phyloP scores from a whole-genome alignment of 2,888 invertebrate species.

The Pheosia gnoma region DNA sequence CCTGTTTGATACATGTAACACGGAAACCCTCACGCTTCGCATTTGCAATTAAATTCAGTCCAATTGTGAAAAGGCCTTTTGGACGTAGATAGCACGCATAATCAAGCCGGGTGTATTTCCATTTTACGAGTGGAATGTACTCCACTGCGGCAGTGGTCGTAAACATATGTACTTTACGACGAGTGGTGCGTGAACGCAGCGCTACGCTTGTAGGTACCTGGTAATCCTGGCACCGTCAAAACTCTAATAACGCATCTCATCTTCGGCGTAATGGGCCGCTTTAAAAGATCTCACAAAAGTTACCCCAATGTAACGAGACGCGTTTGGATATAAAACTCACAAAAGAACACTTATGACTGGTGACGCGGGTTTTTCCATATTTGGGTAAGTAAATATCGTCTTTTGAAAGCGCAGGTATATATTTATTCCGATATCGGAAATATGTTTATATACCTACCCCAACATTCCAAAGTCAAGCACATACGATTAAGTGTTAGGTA shows the following conservation, averaged over 20 bases:
- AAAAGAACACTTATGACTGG: conserved; percentile 17
- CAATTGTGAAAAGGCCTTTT: conserved; percentile 39
- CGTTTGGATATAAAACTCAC: conserved; percentile 15
- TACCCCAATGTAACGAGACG: conserved; percentile 9
- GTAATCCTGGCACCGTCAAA: conserved; percentile 31
- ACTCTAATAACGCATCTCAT: conserved; percentile 18
- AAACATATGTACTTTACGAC: conserved; percentile 69
- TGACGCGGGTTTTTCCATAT: conserved; percentile 12
- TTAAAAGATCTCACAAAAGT: conserved; percentile 17
- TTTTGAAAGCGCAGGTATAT: neutral
- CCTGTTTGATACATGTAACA: neutral
- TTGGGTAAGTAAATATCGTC: neutral
- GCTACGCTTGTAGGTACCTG: conserved; percentile 10
- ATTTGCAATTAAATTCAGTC: conserved; percentile 41
- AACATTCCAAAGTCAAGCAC: no score
- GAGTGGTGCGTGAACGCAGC: conserved; percentile 13
- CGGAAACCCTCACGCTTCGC: neutral
- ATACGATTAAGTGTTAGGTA: neutral
- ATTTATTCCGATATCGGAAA: neutral
- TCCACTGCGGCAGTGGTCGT: conserved; percentile 50
- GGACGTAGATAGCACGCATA: conserved; percentile 49
- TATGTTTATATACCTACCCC: neutral
- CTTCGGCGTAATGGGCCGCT: conserved; percentile 16
- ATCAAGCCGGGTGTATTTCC: conserved; percentile 60
- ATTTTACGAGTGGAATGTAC: conserved; percentile 66